Evolutionary conservation across 2,888 invertebrate genomes (phyloP), one percentile per base, ranked within the genome.

Genomic region (Ichneumon xanthorius): DNA sequence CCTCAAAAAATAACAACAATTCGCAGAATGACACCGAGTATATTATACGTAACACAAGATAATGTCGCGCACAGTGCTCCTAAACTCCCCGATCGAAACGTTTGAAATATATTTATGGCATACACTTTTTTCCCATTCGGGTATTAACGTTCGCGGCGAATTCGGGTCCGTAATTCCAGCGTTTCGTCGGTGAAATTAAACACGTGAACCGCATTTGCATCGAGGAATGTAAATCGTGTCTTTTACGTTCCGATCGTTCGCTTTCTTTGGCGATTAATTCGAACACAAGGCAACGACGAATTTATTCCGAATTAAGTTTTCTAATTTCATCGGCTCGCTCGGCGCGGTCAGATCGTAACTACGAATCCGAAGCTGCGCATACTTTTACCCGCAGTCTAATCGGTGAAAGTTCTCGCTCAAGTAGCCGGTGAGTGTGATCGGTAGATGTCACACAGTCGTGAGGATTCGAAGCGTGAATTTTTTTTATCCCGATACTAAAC

Each of bases 401-500:
- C 73, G 73, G 73, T 73, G 73, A 73, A 73, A 73, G 73, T 73
- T 73, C 58, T 48, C 73, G 45, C 40, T 61, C 61, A 26, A 61
- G 73, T 73, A 61, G 73, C 30, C 16, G 30, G 30, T 2, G 30
- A 33, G 16, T 33, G 2, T 30, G 70, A 55, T 58, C 37, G 58
- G 22, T 72, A 11, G 37, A 40, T 72, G 73, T 73, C 73, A 61
- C 73, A 45, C 48, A 30, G 45, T 30, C n/a, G 22, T 61, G 26
- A 45, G 45, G 30, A 73, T 73, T 16, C 73, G 61, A 73, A 45
- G 73, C 73, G 73, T 73, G 22, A 19, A 30, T 73, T 72, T 58
- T 22, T 45, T 22, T 16, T 16, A 50, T 30, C 70, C 16, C 30
- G 63, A 30, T 63, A 30, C 40, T 58, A 22, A 50, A 58, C 58